Conservation (phyloP, 2,113 vertebrate genomes). For the Amblyornis subalaris region DNA sequence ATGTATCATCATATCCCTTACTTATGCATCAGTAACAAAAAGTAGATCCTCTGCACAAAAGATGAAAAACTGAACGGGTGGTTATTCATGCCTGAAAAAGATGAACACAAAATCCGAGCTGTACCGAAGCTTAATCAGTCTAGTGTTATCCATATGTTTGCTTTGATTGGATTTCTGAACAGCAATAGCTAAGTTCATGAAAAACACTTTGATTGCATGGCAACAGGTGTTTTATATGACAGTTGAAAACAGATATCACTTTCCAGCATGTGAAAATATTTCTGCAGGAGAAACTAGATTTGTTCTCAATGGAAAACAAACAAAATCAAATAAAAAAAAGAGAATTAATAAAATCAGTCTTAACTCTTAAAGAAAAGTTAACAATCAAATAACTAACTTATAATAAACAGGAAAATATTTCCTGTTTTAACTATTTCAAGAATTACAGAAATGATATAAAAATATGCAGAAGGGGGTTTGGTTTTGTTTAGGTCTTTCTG, state of each 20-base stretch:
- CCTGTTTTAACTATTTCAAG: neutral
- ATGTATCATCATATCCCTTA: neutral
- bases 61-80: neutral
- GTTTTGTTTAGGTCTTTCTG: neutral
- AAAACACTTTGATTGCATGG: neutral
- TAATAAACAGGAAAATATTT: neutral
- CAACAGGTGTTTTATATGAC: neutral
- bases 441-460: neutral
- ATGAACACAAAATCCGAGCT: neutral
- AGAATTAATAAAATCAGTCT: fast-evolving
- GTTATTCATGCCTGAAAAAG: neutral
- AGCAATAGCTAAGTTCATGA: neutral
- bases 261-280: neutral
- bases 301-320: neutral
- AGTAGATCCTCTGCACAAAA: neutral
- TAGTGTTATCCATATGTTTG: neutral
- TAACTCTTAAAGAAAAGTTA: neutral
- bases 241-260: neutral
- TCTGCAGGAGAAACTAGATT: neutral
- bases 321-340: neutral
- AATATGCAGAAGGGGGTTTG: neutral
- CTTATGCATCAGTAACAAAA: neutral
- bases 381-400: neutral
- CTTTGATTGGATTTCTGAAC: neutral
- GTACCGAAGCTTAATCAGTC: neutral